These are phyloP conservation scores for Lates calcarifer DNA, from an alignment of 2,113 vertebrate genomes.

Conservation along the genomic window DNA sequence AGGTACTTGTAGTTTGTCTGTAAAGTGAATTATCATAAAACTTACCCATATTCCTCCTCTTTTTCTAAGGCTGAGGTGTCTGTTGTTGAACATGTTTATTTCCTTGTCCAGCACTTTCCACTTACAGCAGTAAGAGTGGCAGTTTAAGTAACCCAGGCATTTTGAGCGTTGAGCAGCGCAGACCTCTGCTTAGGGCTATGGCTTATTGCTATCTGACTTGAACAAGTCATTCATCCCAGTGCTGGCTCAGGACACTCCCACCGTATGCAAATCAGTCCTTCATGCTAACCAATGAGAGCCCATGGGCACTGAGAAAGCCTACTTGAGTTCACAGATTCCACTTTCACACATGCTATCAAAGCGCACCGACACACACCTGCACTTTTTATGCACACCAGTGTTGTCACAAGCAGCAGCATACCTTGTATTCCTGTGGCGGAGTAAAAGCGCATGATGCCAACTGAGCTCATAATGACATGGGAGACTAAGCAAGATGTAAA, in stretches of 20 bases:
- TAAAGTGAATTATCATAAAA: slow-evolving; percentile 47
- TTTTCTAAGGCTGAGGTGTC: slow-evolving; percentile 69
- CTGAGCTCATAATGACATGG: slow-evolving; percentile 43
- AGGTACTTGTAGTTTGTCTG: neutral
- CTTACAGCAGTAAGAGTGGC: slow-evolving; percentile 63
- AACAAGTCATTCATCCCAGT: slow-evolving; percentile 81
- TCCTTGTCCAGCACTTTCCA: slow-evolving; percentile 67
- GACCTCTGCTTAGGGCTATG: slow-evolving; percentile 76
- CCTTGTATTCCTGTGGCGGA: slow-evolving; percentile 41
- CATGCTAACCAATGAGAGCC: slow-evolving; percentile 72
- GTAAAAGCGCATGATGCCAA: slow-evolving; percentile 52
- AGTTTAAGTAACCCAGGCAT: slow-evolving; percentile 71
- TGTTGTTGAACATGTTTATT: slow-evolving; percentile 83
- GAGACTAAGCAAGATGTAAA: slow-evolving; percentile 51
- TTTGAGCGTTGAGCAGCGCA: slow-evolving; percentile 68
- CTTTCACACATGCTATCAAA: slow-evolving; percentile 26
- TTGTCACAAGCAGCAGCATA: slow-evolving; percentile 38
- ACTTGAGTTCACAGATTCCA: slow-evolving; percentile 53
- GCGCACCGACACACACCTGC: slow-evolving; percentile 25
- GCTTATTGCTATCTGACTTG: slow-evolving; percentile 77
- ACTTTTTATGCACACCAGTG: slow-evolving; percentile 44
- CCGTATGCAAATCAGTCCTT: slow-evolving; percentile 78
- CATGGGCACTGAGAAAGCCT: slow-evolving; percentile 43
- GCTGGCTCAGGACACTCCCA: slow-evolving; percentile 79
- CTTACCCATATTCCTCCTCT: slow-evolving; percentile 84